Percentiles rank a stretch among this genome's conserved stretches.
These are phyloP conservation scores for Crypturellus tataupa DNA, from an alignment of 2,797 vertebrate genomes.

Conservation along the genomic window DNA sequence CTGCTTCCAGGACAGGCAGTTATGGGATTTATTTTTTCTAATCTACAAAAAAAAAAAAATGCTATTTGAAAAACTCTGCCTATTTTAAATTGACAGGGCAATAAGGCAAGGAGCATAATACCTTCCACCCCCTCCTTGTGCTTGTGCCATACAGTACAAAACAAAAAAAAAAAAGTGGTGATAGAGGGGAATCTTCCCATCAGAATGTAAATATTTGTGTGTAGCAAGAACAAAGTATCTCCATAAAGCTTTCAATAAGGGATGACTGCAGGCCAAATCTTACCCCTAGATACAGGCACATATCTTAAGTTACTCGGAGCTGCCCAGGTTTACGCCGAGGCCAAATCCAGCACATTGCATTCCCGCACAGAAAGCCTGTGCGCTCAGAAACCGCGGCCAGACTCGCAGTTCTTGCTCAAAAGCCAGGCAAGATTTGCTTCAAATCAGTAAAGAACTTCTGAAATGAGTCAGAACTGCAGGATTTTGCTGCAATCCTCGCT, in stretches of 20 bases:
- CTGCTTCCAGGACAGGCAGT: not conserved
- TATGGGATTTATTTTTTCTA: not conserved
- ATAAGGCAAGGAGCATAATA: not conserved
- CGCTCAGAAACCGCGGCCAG: not conserved
- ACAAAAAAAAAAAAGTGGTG: not conserved
- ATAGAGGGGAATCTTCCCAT: not conserved
- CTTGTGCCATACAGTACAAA: not conserved
- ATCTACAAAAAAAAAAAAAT: not conserved
- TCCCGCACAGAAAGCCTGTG: not conserved
- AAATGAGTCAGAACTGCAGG: constrained; percentile 70
- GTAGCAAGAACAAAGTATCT: not conserved
- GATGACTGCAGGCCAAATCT: constrained; percentile 21
- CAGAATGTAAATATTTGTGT: constrained; percentile 50
- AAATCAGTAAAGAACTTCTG: constrained; percentile 22
- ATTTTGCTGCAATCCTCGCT: constrained; percentile 69
- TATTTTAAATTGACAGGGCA: not conserved
- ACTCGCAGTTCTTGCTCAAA: not conserved
- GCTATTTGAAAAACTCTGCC: not conserved
- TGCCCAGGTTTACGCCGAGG: not conserved
- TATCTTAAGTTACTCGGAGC: constrained; percentile 29
- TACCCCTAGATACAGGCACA: not conserved
- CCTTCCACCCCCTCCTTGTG: not conserved
- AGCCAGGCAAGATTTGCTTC: not conserved
- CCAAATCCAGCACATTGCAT: fast-evolving
- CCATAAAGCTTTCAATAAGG: constrained; percentile 41